These are phyloP conservation scores for Leptothorax acervorum DNA, from an alignment of 2,888 invertebrate genomes.

Conservation along the genomic window DNA sequence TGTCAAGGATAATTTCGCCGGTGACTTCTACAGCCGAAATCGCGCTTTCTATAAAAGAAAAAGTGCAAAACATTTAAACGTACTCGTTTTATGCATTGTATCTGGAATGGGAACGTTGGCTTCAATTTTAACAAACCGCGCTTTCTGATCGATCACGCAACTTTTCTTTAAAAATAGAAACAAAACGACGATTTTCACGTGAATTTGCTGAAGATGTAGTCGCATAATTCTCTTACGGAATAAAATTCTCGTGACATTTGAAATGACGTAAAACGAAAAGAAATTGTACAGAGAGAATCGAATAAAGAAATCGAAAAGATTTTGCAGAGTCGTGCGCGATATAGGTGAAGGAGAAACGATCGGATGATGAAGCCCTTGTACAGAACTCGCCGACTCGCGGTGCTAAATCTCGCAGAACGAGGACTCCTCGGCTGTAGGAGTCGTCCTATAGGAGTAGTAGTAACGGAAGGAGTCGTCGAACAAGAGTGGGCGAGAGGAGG, in stretches of 20 bases:
- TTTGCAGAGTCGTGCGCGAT: constrained; percentile 18
- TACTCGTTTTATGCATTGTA: background rate
- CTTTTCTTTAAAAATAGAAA: background rate
- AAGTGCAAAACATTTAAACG: background rate
- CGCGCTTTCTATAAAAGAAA: background rate
- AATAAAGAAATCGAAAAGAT: constrained; percentile 24
- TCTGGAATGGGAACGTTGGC: background rate
- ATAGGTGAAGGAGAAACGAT: constrained; percentile 28
- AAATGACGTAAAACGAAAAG: background rate
- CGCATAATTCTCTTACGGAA: background rate
- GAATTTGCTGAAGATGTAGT: background rate
- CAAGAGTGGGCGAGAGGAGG: constrained; percentile 31
- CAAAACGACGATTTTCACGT: background rate
- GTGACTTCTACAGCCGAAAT: background rate
- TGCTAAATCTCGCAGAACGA: constrained; percentile 53
- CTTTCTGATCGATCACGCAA: background rate
- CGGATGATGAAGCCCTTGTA: constrained; percentile 45
- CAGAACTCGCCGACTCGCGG: constrained; percentile 33
- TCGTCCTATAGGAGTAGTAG: constrained; percentile 23
- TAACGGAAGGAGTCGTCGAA: constrained; percentile 45
- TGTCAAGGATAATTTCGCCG: constrained; percentile 33
- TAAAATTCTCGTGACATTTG: background rate
- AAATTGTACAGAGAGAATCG: background rate
- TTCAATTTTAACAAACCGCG: background rate
- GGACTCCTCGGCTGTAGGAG: constrained; percentile 32